phyloP scores from a whole-genome alignment of 2,797 vertebrate genomes.

The Clarias laeviceps region DNA sequence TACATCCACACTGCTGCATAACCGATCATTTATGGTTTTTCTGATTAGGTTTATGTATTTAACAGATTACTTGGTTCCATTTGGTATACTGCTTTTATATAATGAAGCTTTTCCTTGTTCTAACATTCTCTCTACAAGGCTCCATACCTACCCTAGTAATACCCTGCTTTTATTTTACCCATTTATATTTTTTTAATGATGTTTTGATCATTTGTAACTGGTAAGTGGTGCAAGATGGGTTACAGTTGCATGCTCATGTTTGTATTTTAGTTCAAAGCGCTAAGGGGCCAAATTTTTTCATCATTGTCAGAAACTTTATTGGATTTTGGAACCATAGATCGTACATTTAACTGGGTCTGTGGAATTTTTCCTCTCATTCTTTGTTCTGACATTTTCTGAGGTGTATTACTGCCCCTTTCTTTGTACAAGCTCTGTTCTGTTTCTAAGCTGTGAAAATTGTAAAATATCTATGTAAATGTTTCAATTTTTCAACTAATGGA shows the following conservation, averaged over 20 bases:
- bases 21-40: conserved; percentile 43
- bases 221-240: conserved; percentile 31
- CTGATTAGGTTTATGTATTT: conserved; percentile 44
- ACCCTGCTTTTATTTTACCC: conserved; percentile 56
- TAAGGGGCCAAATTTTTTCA: conserved; percentile 40
- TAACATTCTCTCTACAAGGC: conserved; percentile 66
- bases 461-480: conserved; percentile 72
- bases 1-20: conserved; percentile 24
- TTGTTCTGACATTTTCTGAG: conserved; percentile 44
- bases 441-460: conserved; percentile 76
- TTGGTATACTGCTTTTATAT: conserved; percentile 51
- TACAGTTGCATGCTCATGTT: conserved; percentile 39
- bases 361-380: background rate
- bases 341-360: conserved; percentile 16
- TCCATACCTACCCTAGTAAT: conserved; percentile 71
- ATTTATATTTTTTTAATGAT: conserved; percentile 56
- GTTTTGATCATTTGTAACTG: conserved; percentile 55
- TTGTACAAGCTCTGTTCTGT: conserved; percentile 58
- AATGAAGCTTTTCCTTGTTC: conserved; percentile 41
- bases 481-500: conserved; percentile 50
- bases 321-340: conserved; percentile 8
- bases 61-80: conserved; percentile 49
- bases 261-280: conserved; percentile 30
- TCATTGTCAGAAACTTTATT: conserved; percentile 28
- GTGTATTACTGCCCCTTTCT: conserved; percentile 59